A percentile compares a stretch with the other conserved stretches of the same genome.
phyloP scores from a whole-genome alignment of 2,797 vertebrate species.

The Sebastes trivittatus region DNA sequence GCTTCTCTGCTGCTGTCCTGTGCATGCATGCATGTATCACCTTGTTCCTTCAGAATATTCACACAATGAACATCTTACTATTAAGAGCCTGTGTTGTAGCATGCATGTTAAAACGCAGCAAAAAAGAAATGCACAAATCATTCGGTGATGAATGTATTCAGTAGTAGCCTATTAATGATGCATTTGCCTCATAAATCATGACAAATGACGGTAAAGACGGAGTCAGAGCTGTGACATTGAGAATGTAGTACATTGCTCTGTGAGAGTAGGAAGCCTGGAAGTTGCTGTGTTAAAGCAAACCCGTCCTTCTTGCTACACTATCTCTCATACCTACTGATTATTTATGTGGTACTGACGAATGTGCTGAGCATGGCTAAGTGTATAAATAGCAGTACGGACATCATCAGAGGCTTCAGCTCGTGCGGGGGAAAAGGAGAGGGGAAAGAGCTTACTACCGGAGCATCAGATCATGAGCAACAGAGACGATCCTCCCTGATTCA shows the following conservation, averaged over 20 bases:
- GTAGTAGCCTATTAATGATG: conserved; percentile 10
- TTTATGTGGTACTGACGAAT: conserved; percentile 72
- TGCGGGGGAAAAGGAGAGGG: conserved; percentile 15
- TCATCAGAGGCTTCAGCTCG: conserved; percentile 63
- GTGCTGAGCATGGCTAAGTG: conserved; percentile 72
- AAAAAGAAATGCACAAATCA: neutral
- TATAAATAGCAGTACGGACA: conserved; percentile 77
- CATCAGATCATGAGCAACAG: conserved; percentile 63
- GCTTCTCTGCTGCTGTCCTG: neutral
- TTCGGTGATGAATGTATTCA: conserved; percentile 7
- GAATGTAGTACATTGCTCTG: neutral
- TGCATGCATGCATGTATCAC: neutral
- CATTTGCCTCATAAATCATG: conserved; percentile 12
- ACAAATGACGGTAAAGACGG: neutral
- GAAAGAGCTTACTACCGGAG: conserved; percentile 57
- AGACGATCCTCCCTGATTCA: conserved; percentile 66
- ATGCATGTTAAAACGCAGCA: neutral
- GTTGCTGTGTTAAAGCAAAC: conserved; percentile 57
- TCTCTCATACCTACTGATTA: conserved; percentile 67
- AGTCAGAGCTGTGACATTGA: conserved; percentile 1
- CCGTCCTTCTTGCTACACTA: conserved; percentile 18
- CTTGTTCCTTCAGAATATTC: neutral
- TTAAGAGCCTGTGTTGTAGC: neutral
- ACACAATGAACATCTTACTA: neutral
- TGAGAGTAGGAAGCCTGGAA: conserved; percentile 31